Conservation (phyloP, 2,888 invertebrate genomes). For the Agrochola litura region DNA sequence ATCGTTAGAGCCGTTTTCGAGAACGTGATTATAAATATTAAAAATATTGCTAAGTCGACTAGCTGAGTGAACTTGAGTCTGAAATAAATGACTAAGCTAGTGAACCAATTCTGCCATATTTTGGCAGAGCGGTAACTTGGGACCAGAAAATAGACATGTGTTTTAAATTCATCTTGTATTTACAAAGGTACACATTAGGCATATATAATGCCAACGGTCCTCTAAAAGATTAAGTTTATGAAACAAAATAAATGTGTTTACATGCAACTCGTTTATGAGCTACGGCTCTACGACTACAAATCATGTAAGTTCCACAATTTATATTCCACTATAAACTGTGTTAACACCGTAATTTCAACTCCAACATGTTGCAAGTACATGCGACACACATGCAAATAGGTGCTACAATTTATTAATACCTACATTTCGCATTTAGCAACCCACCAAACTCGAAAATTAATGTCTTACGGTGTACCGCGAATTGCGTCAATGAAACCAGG, state of each 20-base stretch:
- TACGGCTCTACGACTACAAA: background rate
- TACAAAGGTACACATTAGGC: background rate
- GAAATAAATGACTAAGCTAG: background rate
- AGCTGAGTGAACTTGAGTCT: too few species aligned
- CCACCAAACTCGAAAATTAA: constrained; percentile 47
- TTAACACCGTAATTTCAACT: constrained; percentile 36
- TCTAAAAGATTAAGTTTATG: background rate
- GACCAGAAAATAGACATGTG: too few species aligned
- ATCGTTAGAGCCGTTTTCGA: too few species aligned
- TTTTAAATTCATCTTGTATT: background rate
- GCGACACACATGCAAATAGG: constrained; percentile 51
- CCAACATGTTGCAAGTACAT: constrained; percentile 40
- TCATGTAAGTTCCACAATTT: constrained; percentile 9
- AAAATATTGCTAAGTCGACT: too few species aligned
- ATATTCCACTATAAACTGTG: constrained; percentile 39
- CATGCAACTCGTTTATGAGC: constrained; percentile 27
- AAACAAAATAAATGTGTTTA: constrained; percentile 2
- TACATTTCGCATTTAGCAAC: constrained; percentile 52
- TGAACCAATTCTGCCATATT: background rate
- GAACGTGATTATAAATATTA: too few species aligned
- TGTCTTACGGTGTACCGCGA: constrained; percentile 35
- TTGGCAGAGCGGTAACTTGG: background rate
- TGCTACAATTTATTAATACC: constrained; percentile 59
- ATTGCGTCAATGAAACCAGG: constrained; percentile 63
- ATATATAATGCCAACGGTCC: background rate